Evolutionary conservation across 2,888 invertebrate genomes (phyloP).

Genomic region (Baronia brevicornis): DNA sequence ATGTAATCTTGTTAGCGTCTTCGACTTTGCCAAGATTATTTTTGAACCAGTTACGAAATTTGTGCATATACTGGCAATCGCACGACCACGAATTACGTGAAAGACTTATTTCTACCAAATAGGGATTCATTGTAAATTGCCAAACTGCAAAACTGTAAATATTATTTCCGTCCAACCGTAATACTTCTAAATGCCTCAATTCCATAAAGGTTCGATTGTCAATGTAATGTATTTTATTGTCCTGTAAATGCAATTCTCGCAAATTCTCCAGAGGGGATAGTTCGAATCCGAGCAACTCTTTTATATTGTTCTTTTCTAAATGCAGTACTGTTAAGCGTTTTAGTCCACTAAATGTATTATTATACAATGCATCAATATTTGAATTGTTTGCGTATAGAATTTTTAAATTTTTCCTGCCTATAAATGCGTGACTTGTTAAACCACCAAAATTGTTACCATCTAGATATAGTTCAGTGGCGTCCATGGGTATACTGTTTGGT

Average conservation of each 20-base stretch:
- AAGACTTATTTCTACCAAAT: constrained; percentile 89
- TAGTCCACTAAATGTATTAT: constrained; percentile 93
- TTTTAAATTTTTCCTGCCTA: constrained; percentile 92
- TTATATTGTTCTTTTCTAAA: constrained; percentile 90
- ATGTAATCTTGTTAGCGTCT: constrained; percentile 85
- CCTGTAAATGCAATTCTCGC: constrained; percentile 90
- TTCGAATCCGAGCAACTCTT: constrained; percentile 87
- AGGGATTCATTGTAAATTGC: constrained; percentile 88
- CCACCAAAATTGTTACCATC: constrained; percentile 94
- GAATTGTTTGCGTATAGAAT: constrained; percentile 92
- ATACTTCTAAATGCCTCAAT: constrained; percentile 87
- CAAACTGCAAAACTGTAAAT: constrained; percentile 89
- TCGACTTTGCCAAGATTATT: constrained; percentile 86
- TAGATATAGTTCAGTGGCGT: constrained; percentile 94
- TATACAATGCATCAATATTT: constrained; percentile 88
- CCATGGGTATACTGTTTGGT: constrained; percentile 94
- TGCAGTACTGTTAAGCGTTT: constrained; percentile 86
- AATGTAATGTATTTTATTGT: constrained; percentile 87
- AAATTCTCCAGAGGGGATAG: constrained; percentile 87
- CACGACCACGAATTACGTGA: constrained; percentile 93
- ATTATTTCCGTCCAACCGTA: constrained; percentile 89
- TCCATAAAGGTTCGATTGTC: constrained; percentile 90
- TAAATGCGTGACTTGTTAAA: constrained; percentile 91
- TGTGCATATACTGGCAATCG: constrained; percentile 88
- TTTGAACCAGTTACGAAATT: constrained; percentile 87